A percentile compares a stretch with the other conserved stretches of the same genome.
Evolutionary conservation across 1,140 invertebrate species (phyloP).

Genomic region (Chlorops oryzae): DNA sequence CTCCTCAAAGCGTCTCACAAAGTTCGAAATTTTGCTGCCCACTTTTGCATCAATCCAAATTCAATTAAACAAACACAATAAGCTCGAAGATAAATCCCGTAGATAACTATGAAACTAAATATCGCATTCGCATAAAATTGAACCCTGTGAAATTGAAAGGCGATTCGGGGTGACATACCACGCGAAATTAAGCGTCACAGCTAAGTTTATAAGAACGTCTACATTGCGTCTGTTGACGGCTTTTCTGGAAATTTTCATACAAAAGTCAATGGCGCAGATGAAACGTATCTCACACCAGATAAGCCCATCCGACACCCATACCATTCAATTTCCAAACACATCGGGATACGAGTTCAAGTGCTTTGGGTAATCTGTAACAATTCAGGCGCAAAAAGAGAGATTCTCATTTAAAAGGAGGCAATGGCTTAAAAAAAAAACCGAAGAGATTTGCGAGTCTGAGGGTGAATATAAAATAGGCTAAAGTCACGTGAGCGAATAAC

Average conservation of each 20-base stretch:
- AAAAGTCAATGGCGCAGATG: slow-evolving; percentile 47
- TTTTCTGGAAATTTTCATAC: too few species aligned
- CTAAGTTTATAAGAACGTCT: too few species aligned
- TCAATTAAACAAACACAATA: slow-evolving; percentile 49
- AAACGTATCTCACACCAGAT: slow-evolving; percentile 33
- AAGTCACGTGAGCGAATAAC: not conserved
- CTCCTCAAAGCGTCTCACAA: not conserved
- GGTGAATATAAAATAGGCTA: too few species aligned
- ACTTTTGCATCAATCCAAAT: slow-evolving; percentile 37
- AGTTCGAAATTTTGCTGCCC: not conserved
- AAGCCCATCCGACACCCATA: too few species aligned
- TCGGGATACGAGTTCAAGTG: slow-evolving; percentile 10
- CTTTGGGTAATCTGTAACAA: slow-evolving; percentile 44
- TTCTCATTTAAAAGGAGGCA: not conserved
- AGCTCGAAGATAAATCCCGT: slow-evolving; percentile 45
- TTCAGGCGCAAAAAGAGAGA: slow-evolving; percentile 40
- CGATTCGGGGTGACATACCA: not conserved
- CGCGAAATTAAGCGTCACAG: not conserved
- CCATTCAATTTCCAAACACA: slow-evolving; percentile 12
- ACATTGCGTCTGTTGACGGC: too few species aligned
- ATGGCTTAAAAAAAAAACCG: too few species aligned
- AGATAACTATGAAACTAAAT: slow-evolving; percentile 44
- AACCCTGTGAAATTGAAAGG: too few species aligned
- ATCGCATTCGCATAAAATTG: slow-evolving; percentile 45
- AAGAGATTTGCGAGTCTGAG: too few species aligned